Conservation (phyloP, 2,888 invertebrate genomes). For the Philaethria dido region DNA sequence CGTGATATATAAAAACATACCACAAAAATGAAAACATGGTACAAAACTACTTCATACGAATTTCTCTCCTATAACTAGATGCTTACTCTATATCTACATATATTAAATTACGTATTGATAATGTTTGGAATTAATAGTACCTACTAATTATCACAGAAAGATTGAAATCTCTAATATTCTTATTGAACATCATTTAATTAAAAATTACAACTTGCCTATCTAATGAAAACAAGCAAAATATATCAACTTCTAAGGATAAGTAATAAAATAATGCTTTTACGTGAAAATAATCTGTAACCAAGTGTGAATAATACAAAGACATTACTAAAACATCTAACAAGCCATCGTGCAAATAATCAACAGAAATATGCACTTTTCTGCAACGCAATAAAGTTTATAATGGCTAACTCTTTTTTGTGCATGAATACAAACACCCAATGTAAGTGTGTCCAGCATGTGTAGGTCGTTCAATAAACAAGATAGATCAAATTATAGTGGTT, state of each 20-base stretch:
- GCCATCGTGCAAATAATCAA: slow-evolving; percentile 62
- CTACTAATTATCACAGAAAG: too few relatives aligned
- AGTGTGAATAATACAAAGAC: slow-evolving; percentile 57
- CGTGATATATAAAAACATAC: too few relatives aligned
- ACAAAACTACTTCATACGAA: too few relatives aligned
- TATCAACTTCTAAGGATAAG: not conserved
- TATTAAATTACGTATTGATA: too few relatives aligned
- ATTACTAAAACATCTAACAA: slow-evolving; percentile 70
- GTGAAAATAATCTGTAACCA: slow-evolving; percentile 16
- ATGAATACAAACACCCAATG: slow-evolving; percentile 50
- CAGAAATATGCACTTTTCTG: slow-evolving; percentile 23
- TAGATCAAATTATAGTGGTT: slow-evolving; percentile 56
- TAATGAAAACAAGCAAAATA: not conserved
- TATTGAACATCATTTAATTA: not conserved
- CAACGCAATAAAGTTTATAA: slow-evolving; percentile 42
- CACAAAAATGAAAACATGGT: too few relatives aligned
- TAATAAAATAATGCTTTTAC: not conserved
- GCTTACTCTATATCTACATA: too few relatives aligned
- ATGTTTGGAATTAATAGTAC: too few relatives aligned
- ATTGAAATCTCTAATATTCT: not conserved
- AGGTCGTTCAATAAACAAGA: slow-evolving; percentile 45
- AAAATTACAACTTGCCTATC: not conserved
- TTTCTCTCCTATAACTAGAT: too few relatives aligned
- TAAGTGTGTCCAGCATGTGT: slow-evolving; percentile 50
- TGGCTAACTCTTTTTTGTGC: slow-evolving; percentile 41